A percentile compares a stretch with the other conserved stretches of the same genome.
Conservation (phyloP, 53 echinoderm and acorn worm genomes). For the Stichopus horrens region DNA sequence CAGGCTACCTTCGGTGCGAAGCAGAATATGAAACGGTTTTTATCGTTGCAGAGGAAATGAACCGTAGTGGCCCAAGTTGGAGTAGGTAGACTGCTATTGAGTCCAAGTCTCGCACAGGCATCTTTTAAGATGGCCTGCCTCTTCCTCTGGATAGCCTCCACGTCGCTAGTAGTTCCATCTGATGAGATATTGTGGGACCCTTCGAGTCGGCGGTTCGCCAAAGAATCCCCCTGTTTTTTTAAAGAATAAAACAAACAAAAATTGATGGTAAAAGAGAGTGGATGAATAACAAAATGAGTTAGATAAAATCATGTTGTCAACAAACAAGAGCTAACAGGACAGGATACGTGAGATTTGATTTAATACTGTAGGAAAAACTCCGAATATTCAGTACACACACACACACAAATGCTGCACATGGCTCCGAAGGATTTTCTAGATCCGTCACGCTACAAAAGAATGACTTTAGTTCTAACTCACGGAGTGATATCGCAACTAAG, state of each 20-base stretch:
- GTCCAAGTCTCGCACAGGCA: slow-evolving; percentile 42
- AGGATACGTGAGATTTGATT: too few species aligned
- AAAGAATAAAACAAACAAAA: neutral
- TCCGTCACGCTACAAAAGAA: too few species aligned
- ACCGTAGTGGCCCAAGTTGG: slow-evolving; percentile 50
- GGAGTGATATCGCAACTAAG: too few species aligned
- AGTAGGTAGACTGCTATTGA: slow-evolving; percentile 32
- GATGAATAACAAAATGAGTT: too few species aligned
- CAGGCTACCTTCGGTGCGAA: slow-evolving; percentile 61
- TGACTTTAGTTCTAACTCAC: too few species aligned
- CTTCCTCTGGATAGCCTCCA: slow-evolving; percentile 24
- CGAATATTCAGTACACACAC: too few species aligned
- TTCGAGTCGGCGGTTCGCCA: neutral
- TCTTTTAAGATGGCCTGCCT: slow-evolving; percentile 34
- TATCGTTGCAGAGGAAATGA: slow-evolving; percentile 52
- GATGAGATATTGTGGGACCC: neutral
- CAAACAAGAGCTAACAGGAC: too few species aligned
- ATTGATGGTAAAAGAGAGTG: neutral
- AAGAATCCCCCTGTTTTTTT: neutral
- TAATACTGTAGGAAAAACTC: too few species aligned
- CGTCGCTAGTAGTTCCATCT: neutral
- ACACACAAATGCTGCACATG: too few species aligned
- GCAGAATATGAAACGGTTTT: slow-evolving; percentile 38
- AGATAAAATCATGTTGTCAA: too few species aligned
- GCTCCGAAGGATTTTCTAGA: too few species aligned